Base-by-base conservation (phyloP, 2,797 vertebrate genomes). In the Galaxias olidus region DNA sequence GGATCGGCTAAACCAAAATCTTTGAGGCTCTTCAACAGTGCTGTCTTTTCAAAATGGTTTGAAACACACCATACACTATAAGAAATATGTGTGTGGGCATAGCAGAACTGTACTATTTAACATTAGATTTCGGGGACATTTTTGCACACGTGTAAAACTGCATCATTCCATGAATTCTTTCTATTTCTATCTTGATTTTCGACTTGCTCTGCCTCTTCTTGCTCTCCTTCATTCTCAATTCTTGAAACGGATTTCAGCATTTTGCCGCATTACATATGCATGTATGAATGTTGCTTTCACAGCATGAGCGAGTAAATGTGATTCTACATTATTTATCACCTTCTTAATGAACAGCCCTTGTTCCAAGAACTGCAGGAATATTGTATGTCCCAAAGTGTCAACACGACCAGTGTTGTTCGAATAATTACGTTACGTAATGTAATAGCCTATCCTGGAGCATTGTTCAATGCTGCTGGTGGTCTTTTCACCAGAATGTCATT, bases 281-380 rank as follows among this genome's bases (percentile, higher is more conserved):
- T 73, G 69, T 63, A 66, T 50, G 65, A 76, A 68, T 56, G 66
- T 69, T 20, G 65, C 63, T 59, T 51, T 74, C 65, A 65, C 67
- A 42, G 57, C 43, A 8, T 42, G 59, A 64, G 75, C 69, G 30
- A 72, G 59, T 71, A 77, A 84, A 85, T 85, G 76, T 59, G 76
- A 76, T 65, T 79, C 63, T 77, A 51, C 71, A 77, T 85, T 81
- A 85, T 81, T 83, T 80, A 85, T 80, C 72, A 60, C 43, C 48
- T 67, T 70, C 80, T 63, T 73, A 83, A 80, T 76, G 74, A 88
- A 78, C 70, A 72, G 64, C 19, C 66, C 55, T 47, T 18, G 65
- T 61, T 73, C 51, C 59, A 66, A 71, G 51, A 72, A 78, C 72
- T 63, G 61, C 51, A 59, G 53, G 47, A 66, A 75, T 79, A 79